Conservation (phyloP, 1,140 invertebrate species). For the Nebria ingens region DNA sequence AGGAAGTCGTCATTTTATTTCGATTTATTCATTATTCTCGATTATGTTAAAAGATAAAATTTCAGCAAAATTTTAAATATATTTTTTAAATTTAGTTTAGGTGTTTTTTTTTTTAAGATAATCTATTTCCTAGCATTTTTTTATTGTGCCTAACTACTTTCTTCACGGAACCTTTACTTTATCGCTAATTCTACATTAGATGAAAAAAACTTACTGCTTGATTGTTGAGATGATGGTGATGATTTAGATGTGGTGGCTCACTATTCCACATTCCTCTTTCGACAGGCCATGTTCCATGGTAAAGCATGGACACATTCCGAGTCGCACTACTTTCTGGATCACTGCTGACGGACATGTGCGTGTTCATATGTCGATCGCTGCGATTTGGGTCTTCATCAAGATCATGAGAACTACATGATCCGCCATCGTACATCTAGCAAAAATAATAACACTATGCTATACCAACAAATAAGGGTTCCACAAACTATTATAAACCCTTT, state of each 20-base stretch:
- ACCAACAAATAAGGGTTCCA: neutral
- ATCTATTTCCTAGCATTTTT: no score
- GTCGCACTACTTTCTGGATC: constrained; percentile 23
- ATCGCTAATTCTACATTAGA: constrained; percentile 8
- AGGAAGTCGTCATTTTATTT: no score
- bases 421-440: neutral
- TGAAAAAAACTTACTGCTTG: constrained; percentile 25
- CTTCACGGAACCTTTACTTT: no score
- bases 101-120: no score
- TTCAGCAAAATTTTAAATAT: no score
- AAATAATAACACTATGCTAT: neutral
- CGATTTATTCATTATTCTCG: no score
- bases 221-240: constrained; percentile 19
- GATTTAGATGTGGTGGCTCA: constrained; percentile 35
- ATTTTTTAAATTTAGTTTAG: no score
- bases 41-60: no score
- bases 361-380: neutral
- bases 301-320: constrained; percentile 37
- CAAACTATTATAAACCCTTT: neutral
- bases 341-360: constrained; percentile 33
- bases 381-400: neutral
- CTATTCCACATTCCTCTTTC: constrained; percentile 44
- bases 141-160: no score
- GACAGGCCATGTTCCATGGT: constrained; percentile 61
- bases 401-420: no score